phyloP scores from a whole-genome alignment of 1,140 invertebrate species.

The Drosophila paulistorum region DNA sequence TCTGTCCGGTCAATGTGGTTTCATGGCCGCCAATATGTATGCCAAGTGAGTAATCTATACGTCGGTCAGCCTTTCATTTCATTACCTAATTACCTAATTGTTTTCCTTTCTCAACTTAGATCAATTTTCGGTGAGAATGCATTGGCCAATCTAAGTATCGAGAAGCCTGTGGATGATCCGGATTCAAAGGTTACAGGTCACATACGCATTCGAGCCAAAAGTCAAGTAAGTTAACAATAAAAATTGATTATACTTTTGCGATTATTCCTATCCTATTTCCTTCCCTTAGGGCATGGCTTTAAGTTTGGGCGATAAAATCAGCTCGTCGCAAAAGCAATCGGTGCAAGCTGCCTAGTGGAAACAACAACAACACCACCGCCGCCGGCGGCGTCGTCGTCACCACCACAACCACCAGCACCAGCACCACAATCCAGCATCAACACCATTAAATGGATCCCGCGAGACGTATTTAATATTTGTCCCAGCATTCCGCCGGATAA shows the following conservation, averaged over 20 bases:
- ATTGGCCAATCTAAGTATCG: constrained; percentile 98
- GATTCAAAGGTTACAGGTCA: constrained; percentile 96
- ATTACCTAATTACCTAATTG: not conserved
- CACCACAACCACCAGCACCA: constrained; percentile 17
- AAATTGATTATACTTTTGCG: not conserved
- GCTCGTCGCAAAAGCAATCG: constrained; percentile 93
- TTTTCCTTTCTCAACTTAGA: constrained; percentile 76
- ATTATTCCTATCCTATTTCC: not conserved
- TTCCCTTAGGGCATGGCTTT: constrained; percentile 94
- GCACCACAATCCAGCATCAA: constrained; percentile 28
- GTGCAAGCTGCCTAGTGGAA: constrained; percentile 84
- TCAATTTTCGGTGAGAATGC: constrained; percentile 99
- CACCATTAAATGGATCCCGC: constrained; percentile 29
- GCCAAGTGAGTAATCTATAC: constrained; percentile 85
- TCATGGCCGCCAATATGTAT: constrained; percentile 99
- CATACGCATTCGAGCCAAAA: constrained; percentile 98
- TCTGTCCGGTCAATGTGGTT: constrained; percentile 97
- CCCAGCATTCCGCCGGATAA: constrained; percentile 46
- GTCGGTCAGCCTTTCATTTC: no score
- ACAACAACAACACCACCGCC: constrained; percentile 31
- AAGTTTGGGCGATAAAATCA: constrained; percentile 98
- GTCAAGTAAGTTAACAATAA: constrained; percentile 88
- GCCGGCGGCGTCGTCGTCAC: not conserved
- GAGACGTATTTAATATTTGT: constrained; percentile 31
- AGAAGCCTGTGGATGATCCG: constrained; percentile 95